Percentiles rank a stretch among this genome's conserved stretches.
Evolutionary conservation across 2,113 vertebrate genomes (phyloP).

Genomic region (Macroglossus sobrinus): DNA sequence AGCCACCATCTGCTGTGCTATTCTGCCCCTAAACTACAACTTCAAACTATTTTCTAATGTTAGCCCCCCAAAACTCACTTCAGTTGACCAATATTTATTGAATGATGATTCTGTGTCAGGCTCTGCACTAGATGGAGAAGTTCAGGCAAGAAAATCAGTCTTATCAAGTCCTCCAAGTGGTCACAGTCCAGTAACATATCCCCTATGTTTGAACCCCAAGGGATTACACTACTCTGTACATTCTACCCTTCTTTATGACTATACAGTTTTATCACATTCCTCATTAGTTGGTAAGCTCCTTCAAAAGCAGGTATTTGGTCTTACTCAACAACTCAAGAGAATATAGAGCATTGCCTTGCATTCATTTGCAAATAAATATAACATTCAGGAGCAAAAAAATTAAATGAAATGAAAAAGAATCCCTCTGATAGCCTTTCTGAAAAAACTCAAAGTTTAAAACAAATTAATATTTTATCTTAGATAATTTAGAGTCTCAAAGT

Average conservation of each 20-base stretch:
- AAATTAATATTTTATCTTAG: slow-evolving; percentile 9
- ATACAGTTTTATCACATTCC: neutral
- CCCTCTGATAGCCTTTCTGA: neutral
- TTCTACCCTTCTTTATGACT: neutral
- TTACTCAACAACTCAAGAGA: neutral
- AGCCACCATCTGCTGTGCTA: neutral
- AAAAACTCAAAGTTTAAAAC: slow-evolving; percentile 37
- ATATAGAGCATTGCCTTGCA: neutral
- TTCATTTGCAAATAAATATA: slow-evolving; percentile 2
- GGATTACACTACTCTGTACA: neutral
- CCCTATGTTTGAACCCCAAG: neutral
- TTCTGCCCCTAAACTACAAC: neutral
- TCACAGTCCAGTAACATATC: neutral
- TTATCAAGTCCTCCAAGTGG: neutral
- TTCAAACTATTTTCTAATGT: neutral
- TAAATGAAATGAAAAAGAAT: neutral
- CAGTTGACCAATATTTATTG: neutral
- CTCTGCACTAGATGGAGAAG: neutral
- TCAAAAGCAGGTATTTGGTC: neutral
- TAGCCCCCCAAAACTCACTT: neutral
- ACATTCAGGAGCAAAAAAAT: slow-evolving; percentile 30
- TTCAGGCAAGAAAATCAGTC: neutral
- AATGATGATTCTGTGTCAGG: neutral
- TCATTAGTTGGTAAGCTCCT: neutral
- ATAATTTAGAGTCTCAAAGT: neutral